Evolutionary conservation across 2,797 vertebrate genomes (phyloP), one percentile per base, ranked within the genome.

Genomic region (Aldrovandia affinis): DNA sequence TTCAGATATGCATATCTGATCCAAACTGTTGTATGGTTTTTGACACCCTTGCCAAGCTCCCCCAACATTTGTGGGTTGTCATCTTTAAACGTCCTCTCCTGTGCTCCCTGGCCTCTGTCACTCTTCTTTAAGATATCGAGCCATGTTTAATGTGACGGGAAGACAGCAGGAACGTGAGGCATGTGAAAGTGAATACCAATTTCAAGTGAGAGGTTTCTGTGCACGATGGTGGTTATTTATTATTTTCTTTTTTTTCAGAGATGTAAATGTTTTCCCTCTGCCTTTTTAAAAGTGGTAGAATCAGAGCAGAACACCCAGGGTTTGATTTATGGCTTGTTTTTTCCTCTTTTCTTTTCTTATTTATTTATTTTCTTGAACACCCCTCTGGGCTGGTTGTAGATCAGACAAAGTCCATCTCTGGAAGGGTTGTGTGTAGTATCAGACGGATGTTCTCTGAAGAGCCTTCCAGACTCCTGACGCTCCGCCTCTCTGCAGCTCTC

Each of bases 401-500:
- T 47, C 42, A 77, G 20, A 47, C 25, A 47, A 39, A 70, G 68
- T 70, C 18, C 33, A 39, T 39, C 68, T 14, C 22, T 77, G 42
- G 47, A 42, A 77, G 73, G n/a, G 10, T 2, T 57, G 55, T 14
- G 12, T 44, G 47, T 55, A 33, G 68, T 52, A 50, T 82, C 86
- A 79, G n/a, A 30, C 50, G 18, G 78, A 33, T 50, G 50, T 28
- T 79, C 30, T 54, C 42, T 78, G 75, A 50, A 55, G 50, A 79
- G 55, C 20, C 30, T 4, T 20, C 55, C 80, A 81, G 55, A 39
- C 36, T n/a, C 33, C 54, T 25, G 28, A 36, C 36, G 9, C 82
- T 78, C 73, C 18, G 25, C 78, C 3, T 3, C n/a, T 61, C 84
- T 85, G 81, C 88, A 75, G 86, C 84, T 88, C 89, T 90, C 86